Base-by-base conservation (phyloP, 2,113 vertebrate genomes). In the Isurus oxyrinchus region DNA sequence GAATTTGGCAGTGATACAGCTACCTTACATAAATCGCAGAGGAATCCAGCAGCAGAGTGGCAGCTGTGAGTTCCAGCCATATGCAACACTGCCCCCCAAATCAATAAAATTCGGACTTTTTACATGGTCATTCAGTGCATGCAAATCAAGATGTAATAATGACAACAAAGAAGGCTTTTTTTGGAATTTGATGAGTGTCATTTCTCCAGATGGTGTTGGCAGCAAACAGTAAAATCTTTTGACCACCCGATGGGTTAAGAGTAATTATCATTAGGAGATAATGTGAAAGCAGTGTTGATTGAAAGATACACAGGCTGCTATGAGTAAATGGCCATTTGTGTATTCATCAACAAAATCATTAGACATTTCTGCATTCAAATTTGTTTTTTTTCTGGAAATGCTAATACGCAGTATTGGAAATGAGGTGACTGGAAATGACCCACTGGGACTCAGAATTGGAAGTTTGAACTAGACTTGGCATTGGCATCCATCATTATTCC, bases 131-230 rank as follows among this genome's bases (percentile, higher is more conserved):
- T 91, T 91, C 88, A 91, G 57, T 16, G 6, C 27, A 59, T 91
- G 88, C 14, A 59, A 35, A 91, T 57, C 25, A n/a, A 13, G 11
- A 59, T 61, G 31, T n/a, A n/a, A n/a, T 59, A 35, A 91, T 35
- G 16, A 61, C 31, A 16, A 57, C 13, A 16, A 59, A 59, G 14
- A 44, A 35, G 6, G 25, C n/a, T 61, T 91, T 35, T 91, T 91
- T 59, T 35, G 88, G 57, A 59, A 61, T 59, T 61, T 21, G 79
- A 84, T 61, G 57, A 59, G 57, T 61, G 35, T 91, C 57, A 61
- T 91, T 91, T 91, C 88, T 59, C 88, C 88, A 91, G 88, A 91
- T 91, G 88, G 88, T 59, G 31, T 91, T 91, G 88, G 57, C 88
- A 91, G 57, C 31, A 61, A 91, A 59, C 88, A 35, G 49, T 91